phyloP scores from a whole-genome alignment of 2,888 invertebrate genomes.

The Caradrina kadenii region DNA sequence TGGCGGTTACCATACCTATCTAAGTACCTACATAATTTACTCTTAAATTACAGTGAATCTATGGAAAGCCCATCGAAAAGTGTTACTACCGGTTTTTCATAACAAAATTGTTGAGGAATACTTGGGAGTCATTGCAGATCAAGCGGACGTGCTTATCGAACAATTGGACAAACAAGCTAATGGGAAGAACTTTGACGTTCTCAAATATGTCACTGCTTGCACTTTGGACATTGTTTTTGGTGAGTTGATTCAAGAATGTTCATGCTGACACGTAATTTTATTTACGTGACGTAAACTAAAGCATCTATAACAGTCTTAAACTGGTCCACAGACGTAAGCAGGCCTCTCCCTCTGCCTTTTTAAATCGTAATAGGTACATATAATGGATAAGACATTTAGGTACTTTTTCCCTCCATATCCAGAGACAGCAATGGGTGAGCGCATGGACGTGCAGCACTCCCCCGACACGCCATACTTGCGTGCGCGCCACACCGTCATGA shows the following conservation, averaged over 20 bases:
- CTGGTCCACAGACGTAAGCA: too few relatives aligned
- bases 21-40: background rate
- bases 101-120: slow-evolving; percentile 92
- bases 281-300: too few relatives aligned
- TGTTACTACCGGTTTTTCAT: slow-evolving; percentile 92
- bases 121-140: slow-evolving; percentile 91
- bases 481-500: slow-evolving; percentile 87
- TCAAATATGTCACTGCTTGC: slow-evolving; percentile 89
- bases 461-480: slow-evolving; percentile 90
- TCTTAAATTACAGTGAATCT: slow-evolving; percentile 83
- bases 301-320: too few relatives aligned
- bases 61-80: slow-evolving; percentile 91
- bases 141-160: slow-evolving; percentile 87
- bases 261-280: background rate
- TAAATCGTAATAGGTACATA: too few relatives aligned
- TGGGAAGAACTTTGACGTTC: slow-evolving; percentile 86
- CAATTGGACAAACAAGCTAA: slow-evolving; percentile 80
- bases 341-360: too few relatives aligned
- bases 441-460: slow-evolving; percentile 90
- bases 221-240: slow-evolving; percentile 92
- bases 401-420: background rate
- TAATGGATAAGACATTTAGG: too few relatives aligned
- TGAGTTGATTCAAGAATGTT: slow-evolving; percentile 68
- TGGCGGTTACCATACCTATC: too few relatives aligned
- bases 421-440: slow-evolving; percentile 94